These are phyloP conservation scores for Torymus tubicola DNA, from an alignment of 2,888 invertebrate species.

Conservation along the genomic window DNA sequence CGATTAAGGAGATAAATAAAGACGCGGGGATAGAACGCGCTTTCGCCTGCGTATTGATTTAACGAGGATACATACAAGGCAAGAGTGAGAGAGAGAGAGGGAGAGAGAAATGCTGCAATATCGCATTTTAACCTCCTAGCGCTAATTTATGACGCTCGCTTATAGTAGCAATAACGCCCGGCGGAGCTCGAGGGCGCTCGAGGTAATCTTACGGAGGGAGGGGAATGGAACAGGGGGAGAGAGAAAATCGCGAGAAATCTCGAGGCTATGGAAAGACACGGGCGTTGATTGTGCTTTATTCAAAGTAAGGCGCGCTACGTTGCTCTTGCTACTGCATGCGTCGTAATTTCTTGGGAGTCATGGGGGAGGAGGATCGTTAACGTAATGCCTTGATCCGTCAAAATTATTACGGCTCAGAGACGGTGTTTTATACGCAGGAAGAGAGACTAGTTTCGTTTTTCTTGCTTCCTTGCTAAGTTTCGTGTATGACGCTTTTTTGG, in stretches of 20 bases:
- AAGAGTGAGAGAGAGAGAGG: not conserved
- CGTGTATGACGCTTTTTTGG: no score
- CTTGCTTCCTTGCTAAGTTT: no score
- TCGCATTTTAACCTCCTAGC: slow-evolving; percentile 59
- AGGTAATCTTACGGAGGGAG: slow-evolving; percentile 63
- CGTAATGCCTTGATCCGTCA: slow-evolving; percentile 50
- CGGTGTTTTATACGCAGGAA: slow-evolving; percentile 14
- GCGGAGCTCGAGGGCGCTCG: slow-evolving; percentile 55
- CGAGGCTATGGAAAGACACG: slow-evolving; percentile 23
- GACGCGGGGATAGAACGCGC: slow-evolving; percentile 14
- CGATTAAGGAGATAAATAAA: slow-evolving; percentile 55
- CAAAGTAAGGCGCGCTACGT: slow-evolving; percentile 4
- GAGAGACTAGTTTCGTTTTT: no score
- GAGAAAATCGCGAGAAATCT: slow-evolving; percentile 59
- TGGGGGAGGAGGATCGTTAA: slow-evolving; percentile 41
- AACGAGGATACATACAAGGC: not conserved
- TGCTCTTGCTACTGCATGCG: not conserved
- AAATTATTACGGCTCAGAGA: slow-evolving; percentile 48
- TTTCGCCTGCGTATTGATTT: slow-evolving; percentile 32
- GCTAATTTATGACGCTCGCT: slow-evolving; percentile 58
- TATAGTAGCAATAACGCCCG: slow-evolving; percentile 64
- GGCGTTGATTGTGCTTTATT: slow-evolving; percentile 50
- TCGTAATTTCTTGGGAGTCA: slow-evolving; percentile 43
- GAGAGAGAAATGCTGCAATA: slow-evolving; percentile 56
- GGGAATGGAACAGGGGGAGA: slow-evolving; percentile 35